Percentiles rank a stretch among this genome's conserved stretches.
phyloP scores from a whole-genome alignment of 2,113 vertebrate species.

The Dermatemys mawii region DNA sequence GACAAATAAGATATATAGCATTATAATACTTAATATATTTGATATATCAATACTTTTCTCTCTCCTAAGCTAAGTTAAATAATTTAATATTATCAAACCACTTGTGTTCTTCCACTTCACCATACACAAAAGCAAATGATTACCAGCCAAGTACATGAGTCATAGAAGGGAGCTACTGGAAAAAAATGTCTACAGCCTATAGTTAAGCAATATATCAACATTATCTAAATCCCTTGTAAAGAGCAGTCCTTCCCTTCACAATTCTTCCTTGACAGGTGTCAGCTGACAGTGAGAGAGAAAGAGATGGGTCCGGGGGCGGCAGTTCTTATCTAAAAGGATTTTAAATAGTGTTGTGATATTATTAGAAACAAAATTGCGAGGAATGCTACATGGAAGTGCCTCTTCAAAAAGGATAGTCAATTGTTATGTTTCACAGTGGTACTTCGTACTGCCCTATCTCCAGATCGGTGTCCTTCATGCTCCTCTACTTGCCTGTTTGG shows the following conservation, averaged over 20 bases:
- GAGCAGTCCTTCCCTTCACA: conserved; percentile 36
- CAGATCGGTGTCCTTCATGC: neutral
- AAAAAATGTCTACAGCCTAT: conserved; percentile 52
- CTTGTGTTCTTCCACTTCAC: neutral
- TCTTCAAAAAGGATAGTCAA: conserved; percentile 47
- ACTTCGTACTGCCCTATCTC: neutral
- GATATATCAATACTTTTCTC: neutral
- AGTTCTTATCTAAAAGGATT: conserved; percentile 68
- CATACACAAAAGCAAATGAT: neutral
- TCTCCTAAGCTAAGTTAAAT: neutral
- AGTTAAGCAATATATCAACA: conserved; percentile 40
- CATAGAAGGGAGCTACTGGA: conserved; percentile 7
- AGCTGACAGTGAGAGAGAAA: conserved; percentile 7
- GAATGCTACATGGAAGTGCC: conserved; percentile 30
- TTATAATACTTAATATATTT: neutral
- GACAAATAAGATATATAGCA: neutral
- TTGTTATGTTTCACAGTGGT: conserved; percentile 14
- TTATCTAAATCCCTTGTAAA: conserved; percentile 60
- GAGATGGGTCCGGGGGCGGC: conserved; percentile 57
- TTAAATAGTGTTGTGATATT: conserved; percentile 71
- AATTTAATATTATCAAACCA: neutral
- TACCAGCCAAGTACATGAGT: neutral
- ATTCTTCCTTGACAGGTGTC: conserved; percentile 58
- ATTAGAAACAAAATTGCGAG: conserved; percentile 66
- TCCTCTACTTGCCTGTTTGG: fast-evolving